These are phyloP conservation scores for Eleginops maclovinus DNA, from an alignment of 2,113 vertebrate species.

Conservation along the genomic window DNA sequence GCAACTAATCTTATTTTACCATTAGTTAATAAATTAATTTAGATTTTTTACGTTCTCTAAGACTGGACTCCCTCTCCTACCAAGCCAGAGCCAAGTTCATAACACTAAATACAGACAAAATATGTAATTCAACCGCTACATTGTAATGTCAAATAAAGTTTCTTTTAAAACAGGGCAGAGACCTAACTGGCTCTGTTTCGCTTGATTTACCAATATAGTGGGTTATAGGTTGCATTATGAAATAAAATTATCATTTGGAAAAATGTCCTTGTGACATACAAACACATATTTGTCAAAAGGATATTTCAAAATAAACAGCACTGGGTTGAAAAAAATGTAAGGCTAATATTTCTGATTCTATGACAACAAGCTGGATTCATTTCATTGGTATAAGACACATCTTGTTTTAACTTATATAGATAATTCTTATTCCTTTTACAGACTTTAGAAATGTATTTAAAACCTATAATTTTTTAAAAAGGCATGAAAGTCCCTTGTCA, in stretches of 20 bases:
- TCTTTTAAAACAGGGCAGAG: neutral
- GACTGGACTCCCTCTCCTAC: too few species aligned
- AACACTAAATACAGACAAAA: neutral
- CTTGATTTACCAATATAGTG: neutral
- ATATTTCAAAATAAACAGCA: neutral
- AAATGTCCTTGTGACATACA: conserved; percentile 3
- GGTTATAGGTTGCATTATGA: neutral
- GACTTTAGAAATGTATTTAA: too few species aligned
- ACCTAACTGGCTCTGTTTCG: neutral
- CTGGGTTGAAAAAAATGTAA: too few species aligned
- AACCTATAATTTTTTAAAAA: neutral
- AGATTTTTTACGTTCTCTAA: too few species aligned
- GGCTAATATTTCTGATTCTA: too few species aligned
- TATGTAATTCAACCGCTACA: neutral
- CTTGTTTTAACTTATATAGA: neutral
- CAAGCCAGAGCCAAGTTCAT: neutral
- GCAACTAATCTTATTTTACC: too few species aligned
- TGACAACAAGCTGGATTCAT: neutral
- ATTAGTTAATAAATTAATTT: too few species aligned
- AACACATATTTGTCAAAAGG: neutral
- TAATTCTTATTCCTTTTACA: neutral
- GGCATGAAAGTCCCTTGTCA: too few species aligned
- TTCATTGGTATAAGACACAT: neutral
- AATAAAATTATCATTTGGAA: neutral
- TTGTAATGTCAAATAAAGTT: neutral